Conservation (phyloP, 2,888 invertebrate genomes). For the Corbicula japonica region DNA sequence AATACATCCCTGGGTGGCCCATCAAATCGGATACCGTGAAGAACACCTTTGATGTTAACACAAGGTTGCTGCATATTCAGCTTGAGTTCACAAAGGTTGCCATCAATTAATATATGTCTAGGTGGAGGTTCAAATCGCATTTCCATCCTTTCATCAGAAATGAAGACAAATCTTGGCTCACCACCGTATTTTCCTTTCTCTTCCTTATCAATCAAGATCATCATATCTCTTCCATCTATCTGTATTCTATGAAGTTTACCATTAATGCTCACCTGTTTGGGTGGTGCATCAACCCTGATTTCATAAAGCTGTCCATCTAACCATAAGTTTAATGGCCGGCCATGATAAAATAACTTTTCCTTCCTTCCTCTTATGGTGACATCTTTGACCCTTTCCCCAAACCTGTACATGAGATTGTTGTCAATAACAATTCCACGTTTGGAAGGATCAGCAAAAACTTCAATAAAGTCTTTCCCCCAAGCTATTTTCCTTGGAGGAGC, state of each 20-base stretch:
- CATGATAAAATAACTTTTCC: conserved; percentile 81
- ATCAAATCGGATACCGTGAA: conserved; percentile 93
- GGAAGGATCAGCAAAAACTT: conserved; percentile 76
- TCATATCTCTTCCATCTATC: conserved; percentile 92
- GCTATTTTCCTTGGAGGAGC: conserved; percentile 67
- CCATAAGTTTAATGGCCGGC: conserved; percentile 82
- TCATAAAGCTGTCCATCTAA: conserved; percentile 83
- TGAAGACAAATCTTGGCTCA: conserved; percentile 92
- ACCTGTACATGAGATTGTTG: conserved; percentile 78
- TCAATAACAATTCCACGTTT: conserved; percentile 80
- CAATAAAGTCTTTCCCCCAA: conserved; percentile 60
- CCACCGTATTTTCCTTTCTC: conserved; percentile 90
- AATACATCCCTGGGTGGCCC: conserved; percentile 96
- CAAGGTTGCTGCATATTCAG: conserved; percentile 81
- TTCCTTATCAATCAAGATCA: conserved; percentile 94
- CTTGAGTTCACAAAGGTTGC: conserved; percentile 82
- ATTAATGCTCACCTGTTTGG: conserved; percentile 91
- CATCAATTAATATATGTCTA: conserved; percentile 94
- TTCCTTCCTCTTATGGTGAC: conserved; percentile 69
- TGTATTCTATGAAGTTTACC: conserved; percentile 93
- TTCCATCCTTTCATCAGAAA: conserved; percentile 92
- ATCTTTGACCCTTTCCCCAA: conserved; percentile 82
- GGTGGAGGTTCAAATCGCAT: conserved; percentile 94
- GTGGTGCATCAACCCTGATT: conserved; percentile 84
- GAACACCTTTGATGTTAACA: conserved; percentile 85